Conservation (phyloP, 2,888 invertebrate species). For the Callyntrura sp. region DNA sequence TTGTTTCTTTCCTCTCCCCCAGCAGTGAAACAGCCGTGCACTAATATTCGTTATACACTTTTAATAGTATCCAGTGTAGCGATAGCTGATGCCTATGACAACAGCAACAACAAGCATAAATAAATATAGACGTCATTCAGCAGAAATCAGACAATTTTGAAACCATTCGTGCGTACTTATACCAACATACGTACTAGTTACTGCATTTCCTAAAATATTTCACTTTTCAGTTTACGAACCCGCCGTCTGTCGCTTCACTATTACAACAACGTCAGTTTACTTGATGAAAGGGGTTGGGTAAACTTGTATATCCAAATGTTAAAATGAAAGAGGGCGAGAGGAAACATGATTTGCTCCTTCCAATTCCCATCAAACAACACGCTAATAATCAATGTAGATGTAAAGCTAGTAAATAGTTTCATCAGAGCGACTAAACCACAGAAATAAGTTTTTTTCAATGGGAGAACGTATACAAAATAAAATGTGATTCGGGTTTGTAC, state of each 20-base stretch:
- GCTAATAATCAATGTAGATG: too few relatives aligned
- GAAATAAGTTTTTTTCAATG: too few relatives aligned
- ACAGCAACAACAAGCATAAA: not conserved
- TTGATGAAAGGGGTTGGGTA: constrained; percentile 4
- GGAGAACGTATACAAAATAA: too few relatives aligned
- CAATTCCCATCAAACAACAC: not conserved
- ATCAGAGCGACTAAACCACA: too few relatives aligned
- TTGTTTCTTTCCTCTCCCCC: constrained; percentile 55
- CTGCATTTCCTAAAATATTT: constrained; percentile 65
- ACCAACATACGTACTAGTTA: constrained; percentile 51
- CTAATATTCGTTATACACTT: not conserved
- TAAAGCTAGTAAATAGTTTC: too few relatives aligned
- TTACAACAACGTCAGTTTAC: constrained; percentile 43
- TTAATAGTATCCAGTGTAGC: not conserved
- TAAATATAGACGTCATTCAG: constrained; percentile 15
- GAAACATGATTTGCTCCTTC: not conserved
- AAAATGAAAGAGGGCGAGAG: not conserved
- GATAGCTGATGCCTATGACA: too few relatives aligned
- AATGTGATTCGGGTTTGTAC: too few relatives aligned
- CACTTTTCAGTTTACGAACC: not conserved
- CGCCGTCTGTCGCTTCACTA: constrained; percentile 49
- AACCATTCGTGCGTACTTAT: constrained; percentile 61
- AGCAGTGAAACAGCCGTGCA: not conserved
- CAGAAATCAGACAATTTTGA: constrained; percentile 15
- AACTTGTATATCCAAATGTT: too few relatives aligned